Evolutionary conservation across 1,140 invertebrate genomes (phyloP).

Genomic region (Tachypleus tridentatus): DNA sequence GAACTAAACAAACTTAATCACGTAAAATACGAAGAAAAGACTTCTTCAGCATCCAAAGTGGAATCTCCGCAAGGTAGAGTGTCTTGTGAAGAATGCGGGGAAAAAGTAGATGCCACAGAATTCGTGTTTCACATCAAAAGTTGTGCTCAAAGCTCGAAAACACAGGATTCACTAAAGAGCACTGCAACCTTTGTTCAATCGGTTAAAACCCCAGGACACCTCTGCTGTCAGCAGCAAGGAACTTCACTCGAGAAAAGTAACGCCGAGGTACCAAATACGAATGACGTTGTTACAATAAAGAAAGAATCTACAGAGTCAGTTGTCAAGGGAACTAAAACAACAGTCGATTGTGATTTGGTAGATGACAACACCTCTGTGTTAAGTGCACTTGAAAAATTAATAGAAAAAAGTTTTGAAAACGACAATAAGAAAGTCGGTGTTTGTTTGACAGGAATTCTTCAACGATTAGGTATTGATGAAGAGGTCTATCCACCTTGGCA

Average conservation of each 20-base stretch:
- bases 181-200: neutral
- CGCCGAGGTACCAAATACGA: no score
- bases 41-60: constrained; percentile 39
- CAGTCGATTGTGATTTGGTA: no score
- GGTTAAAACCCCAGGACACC: no score
- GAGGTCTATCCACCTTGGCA: constrained; percentile 27
- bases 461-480: constrained; percentile 80
- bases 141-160: constrained; percentile 33
- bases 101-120: constrained; percentile 81
- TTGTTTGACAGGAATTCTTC: constrained; percentile 64
- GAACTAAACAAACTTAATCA: constrained; percentile 53
- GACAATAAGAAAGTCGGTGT: constrained; percentile 36
- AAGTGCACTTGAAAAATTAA: constrained; percentile 89
- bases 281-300: no score
- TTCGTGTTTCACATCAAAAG: constrained; percentile 81
- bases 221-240: no score
- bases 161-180: constrained; percentile 11
- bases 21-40: constrained; percentile 17
- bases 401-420: constrained; percentile 91
- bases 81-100: constrained; percentile 92
- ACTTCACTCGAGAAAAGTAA: no score
- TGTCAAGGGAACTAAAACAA: no score
- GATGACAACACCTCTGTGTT: constrained; percentile 52
- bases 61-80: constrained; percentile 39
- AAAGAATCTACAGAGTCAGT: no score